Percentiles rank a stretch among this genome's conserved stretches.
Evolutionary conservation across 2,797 vertebrate genomes (phyloP).

Genomic region (Myoxocephalus aenaeus): DNA sequence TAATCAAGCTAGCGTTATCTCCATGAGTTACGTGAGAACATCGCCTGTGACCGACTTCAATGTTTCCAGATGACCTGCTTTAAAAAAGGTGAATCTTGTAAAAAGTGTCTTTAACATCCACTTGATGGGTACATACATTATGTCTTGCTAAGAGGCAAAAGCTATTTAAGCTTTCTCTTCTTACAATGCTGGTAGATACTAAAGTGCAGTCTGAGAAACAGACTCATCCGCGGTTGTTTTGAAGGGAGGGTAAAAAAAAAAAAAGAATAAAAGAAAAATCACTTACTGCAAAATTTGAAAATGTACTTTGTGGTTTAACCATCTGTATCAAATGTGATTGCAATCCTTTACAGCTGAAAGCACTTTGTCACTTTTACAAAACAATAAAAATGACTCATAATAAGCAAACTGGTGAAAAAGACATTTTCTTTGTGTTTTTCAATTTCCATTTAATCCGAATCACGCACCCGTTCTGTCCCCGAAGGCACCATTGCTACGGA

Average conservation of each 20-base stretch:
- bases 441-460: constrained; percentile 67
- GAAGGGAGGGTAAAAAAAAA: not conserved
- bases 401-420: constrained; percentile 41
- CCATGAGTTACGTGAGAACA: not conserved
- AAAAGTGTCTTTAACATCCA: not conserved
- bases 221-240: not conserved
- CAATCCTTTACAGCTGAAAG: constrained; percentile 31
- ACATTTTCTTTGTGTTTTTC: constrained; percentile 50
- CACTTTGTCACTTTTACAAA: constrained; percentile 27
- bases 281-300: constrained; percentile 6
- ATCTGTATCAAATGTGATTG: constrained; percentile 45
- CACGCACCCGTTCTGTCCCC: constrained; percentile 47
- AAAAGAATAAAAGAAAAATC: not conserved
- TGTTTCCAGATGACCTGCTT: not conserved
- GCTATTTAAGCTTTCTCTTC: not conserved
- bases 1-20: not conserved
- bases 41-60: too few species aligned
- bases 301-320: constrained; percentile 24
- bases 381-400: constrained; percentile 49
- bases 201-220: not conserved
- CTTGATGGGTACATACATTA: not conserved
- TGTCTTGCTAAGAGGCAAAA: not conserved
- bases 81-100: not conserved
- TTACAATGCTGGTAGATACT: not conserved
- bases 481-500: constrained; percentile 64